A percentile compares a stretch with the other conserved stretches of the same genome.
Evolutionary conservation across 1,140 invertebrate species (phyloP).

Genomic region (Sycophila sp.): DNA sequence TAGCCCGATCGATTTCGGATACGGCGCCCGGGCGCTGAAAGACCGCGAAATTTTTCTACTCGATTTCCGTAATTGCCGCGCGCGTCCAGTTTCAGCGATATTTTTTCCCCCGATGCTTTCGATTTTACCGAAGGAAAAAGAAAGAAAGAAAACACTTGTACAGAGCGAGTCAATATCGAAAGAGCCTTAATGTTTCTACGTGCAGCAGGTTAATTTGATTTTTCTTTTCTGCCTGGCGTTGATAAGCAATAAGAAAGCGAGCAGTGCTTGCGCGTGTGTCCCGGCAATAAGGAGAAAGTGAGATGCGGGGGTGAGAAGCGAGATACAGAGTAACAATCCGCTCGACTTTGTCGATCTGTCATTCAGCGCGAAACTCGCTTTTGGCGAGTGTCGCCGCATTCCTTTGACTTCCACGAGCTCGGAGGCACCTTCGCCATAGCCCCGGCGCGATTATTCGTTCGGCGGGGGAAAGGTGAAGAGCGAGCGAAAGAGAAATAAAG

Average conservation of each 20-base stretch:
- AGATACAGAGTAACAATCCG: neutral
- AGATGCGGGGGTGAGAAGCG: no score
- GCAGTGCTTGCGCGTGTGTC: no score
- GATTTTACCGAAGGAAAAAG: neutral
- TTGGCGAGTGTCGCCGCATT: constrained; percentile 23
- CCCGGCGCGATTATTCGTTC: constrained; percentile 13
- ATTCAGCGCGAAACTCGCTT: constrained; percentile 4
- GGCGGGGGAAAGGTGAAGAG: constrained; percentile 8
- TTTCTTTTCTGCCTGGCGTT: no score
- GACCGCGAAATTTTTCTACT: neutral
- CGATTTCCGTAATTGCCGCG: constrained; percentile 3
- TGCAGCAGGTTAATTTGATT: no score
- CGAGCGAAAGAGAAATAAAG: constrained; percentile 7
- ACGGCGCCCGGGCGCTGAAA: neutral
- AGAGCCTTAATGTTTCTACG: no score
- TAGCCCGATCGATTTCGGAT: neutral
- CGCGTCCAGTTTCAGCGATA: no score
- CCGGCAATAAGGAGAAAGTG: no score
- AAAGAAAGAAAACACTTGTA: neutral
- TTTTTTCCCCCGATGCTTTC: no score
- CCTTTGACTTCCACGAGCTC: constrained; percentile 5
- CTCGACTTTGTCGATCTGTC: constrained; percentile 1
- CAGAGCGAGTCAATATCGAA: no score
- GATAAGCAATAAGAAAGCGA: no score
- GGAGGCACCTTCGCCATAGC: neutral